These are phyloP conservation scores for Holothuria leucospilota DNA, from an alignment of 53 echinoderm and acorn worm species.

Conservation along the genomic window DNA sequence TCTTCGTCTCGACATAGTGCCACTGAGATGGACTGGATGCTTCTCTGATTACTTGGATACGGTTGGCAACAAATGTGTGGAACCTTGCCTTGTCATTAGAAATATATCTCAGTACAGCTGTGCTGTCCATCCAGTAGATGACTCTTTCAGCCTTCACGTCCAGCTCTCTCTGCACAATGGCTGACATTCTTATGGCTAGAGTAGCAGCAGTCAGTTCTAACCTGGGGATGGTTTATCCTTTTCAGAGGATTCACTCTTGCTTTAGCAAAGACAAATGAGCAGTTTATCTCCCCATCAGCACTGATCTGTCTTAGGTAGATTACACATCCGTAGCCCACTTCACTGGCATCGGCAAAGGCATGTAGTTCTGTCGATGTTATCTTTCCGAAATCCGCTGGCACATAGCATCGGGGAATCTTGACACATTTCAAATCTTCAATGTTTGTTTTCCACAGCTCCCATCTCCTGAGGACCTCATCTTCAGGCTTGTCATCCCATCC, in stretches of 20 bases:
- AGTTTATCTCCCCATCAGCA: conserved; percentile 20
- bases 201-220: conserved; percentile 59
- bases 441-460: conserved; percentile 1
- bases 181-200: conserved; percentile 46
- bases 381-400: conserved; percentile 47
- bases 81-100: conserved; percentile 39
- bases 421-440: conserved; percentile 9
- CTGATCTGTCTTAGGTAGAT: conserved; percentile 52
- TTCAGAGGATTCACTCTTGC: conserved; percentile 52
- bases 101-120: conserved; percentile 64
- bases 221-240: conserved; percentile 60
- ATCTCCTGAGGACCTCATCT: not conserved
- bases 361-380: conserved; percentile 51
- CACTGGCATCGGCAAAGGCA: conserved; percentile 67
- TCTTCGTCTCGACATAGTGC: conserved; percentile 55
- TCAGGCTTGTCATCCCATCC: conserved; percentile 49
- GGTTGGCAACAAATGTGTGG: conserved; percentile 63
- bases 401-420: conserved; percentile 51
- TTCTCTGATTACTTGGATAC: conserved; percentile 55
- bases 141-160: not conserved
- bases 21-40: conserved; percentile 52
- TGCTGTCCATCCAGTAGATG: conserved; percentile 60
- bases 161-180: conserved; percentile 55
- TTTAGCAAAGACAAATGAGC: conserved; percentile 56
- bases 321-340: conserved; percentile 53